These are phyloP conservation scores for Tachypleus tridentatus DNA, from an alignment of 1,140 invertebrate species.

Conservation along the genomic window DNA sequence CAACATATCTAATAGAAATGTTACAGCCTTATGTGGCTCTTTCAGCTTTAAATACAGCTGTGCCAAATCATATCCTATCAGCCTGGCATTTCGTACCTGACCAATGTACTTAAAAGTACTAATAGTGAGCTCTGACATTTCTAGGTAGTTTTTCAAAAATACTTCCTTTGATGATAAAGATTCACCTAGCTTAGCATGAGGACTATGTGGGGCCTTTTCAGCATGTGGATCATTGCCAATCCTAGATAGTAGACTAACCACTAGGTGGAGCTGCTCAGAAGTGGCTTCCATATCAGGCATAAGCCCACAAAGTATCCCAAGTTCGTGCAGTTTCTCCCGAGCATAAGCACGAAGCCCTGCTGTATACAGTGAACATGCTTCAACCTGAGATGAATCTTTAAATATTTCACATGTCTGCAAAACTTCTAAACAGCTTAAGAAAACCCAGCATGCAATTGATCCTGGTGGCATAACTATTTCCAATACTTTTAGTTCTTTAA, in stretches of 20 bases:
- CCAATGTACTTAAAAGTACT: constrained; percentile 94
- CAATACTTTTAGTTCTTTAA: constrained; percentile 63
- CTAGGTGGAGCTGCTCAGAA: constrained; percentile 72
- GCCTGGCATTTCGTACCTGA: constrained; percentile 63
- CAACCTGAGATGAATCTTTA: constrained; percentile 31
- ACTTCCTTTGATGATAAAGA: constrained; percentile 76
- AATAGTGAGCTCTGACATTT: constrained; percentile 86
- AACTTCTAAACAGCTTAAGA: constrained; percentile 80
- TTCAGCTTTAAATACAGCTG: constrained; percentile 76
- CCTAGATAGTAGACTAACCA: constrained; percentile 76
- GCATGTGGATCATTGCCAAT: constrained; percentile 45
- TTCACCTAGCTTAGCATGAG: constrained; percentile 75
- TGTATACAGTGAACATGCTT: constrained; percentile 72
- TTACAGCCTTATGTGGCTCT: constrained; percentile 73
- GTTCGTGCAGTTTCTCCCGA: constrained; percentile 74
- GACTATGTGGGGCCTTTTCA: constrained; percentile 35
- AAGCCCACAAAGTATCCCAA: constrained; percentile 82
- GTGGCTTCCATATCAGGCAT: constrained; percentile 64
- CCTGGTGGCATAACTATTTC: constrained; percentile 60
- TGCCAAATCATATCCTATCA: constrained; percentile 78
- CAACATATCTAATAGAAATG: constrained; percentile 72
- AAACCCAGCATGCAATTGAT: constrained; percentile 82
- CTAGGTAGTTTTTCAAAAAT: constrained; percentile 82
- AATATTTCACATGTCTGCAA: constrained; percentile 48
- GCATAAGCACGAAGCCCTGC: constrained; percentile 84